Evolutionary conservation across 2,888 invertebrate genomes (phyloP).

Genomic region (Deilephila elpenor): DNA sequence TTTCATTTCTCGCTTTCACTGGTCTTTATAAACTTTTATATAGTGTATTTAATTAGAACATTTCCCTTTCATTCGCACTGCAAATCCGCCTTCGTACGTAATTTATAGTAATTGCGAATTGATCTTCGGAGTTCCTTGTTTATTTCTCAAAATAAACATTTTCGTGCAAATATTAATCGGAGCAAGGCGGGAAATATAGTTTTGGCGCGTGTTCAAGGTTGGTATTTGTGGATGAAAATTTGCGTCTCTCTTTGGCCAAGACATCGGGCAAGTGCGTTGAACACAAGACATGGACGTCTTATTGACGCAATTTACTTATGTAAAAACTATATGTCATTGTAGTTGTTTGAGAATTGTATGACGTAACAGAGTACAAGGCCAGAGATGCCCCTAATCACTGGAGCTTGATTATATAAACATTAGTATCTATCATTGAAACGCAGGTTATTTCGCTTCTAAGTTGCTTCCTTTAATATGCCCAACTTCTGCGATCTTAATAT

Average conservation of each 20-base stretch:
- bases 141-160: constrained; percentile 62
- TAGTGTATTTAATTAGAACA: background rate
- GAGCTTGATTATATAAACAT: background rate
- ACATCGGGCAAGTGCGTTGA: constrained; percentile 59
- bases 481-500: too few relatives aligned
- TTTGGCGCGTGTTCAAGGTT: constrained; percentile 83
- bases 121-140: constrained; percentile 52
- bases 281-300: constrained; percentile 66
- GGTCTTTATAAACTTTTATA: background rate
- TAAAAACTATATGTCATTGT: constrained; percentile 26
- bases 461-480: too few relatives aligned
- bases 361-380: constrained; percentile 2
- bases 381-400: background rate
- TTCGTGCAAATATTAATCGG: constrained; percentile 59
- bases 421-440: background rate
- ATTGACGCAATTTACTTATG: constrained; percentile 59
- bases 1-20: background rate
- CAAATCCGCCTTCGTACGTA: background rate
- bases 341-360: constrained; percentile 5
- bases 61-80: constrained; percentile 7
- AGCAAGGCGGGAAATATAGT: constrained; percentile 62
- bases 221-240: constrained; percentile 61
- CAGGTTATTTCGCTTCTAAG: too few relatives aligned
- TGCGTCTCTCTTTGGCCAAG: constrained; percentile 80
- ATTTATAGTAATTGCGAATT: constrained; percentile 27